Conservation (phyloP, 1,140 invertebrate species). For the Bombus haemorrhoidalis region DNA sequence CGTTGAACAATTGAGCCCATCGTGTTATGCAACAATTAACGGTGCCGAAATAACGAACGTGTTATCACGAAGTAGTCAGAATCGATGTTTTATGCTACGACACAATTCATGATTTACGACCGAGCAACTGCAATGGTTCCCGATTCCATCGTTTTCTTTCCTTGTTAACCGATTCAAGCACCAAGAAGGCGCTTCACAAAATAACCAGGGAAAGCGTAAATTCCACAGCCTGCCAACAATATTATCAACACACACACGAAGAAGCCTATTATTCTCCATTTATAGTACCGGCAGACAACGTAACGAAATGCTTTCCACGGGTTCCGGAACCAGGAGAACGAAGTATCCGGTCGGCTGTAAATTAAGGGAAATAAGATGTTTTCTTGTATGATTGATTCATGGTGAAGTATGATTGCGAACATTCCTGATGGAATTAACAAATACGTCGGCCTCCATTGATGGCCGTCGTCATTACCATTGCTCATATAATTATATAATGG, state of each 20-base stretch:
- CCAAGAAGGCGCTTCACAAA: slow-evolving; percentile 82
- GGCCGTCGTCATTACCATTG: neutral
- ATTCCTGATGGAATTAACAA: neutral
- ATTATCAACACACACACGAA: slow-evolving; percentile 74
- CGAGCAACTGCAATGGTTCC: neutral
- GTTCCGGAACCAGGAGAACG: slow-evolving; percentile 85
- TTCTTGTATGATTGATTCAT: neutral
- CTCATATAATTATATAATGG: slow-evolving; percentile 3
- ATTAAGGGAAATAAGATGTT: neutral
- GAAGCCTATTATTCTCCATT: slow-evolving; percentile 81
- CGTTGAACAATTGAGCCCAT: neutral
- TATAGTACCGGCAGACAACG: slow-evolving; percentile 83
- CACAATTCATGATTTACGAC: slow-evolving; percentile 28
- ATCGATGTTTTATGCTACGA: slow-evolving; percentile 29
- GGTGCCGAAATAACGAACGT: neutral
- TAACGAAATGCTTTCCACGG: slow-evolving; percentile 84
- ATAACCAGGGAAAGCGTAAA: slow-evolving; percentile 83
- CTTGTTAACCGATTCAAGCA: slow-evolving; percentile 64
- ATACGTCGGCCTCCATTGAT: neutral
- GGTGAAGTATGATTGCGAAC: neutral
- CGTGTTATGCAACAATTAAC: slow-evolving; percentile 24
- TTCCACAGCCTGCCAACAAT: slow-evolving; percentile 75
- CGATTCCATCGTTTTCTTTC: neutral
- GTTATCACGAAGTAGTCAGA: slow-evolving; percentile 10
- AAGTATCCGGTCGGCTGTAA: slow-evolving; percentile 85